Conservation (phyloP, 1,140 invertebrate genomes). For the Phortica variegata region DNA sequence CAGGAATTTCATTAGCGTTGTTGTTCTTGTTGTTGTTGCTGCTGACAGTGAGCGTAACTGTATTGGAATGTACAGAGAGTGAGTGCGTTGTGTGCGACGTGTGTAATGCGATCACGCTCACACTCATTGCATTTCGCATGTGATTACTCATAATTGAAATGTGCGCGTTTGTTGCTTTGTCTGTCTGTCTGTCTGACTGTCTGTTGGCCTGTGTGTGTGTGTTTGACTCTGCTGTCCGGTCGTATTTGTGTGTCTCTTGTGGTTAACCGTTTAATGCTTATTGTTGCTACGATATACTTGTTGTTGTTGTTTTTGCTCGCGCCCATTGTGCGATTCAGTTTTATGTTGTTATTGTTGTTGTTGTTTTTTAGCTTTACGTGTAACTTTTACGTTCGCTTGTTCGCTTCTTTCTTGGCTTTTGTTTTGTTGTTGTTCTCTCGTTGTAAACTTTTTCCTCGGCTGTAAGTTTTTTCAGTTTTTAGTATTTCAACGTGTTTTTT, state of each 20-base stretch:
- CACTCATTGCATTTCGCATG: slow-evolving; percentile 14
- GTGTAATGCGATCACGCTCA: slow-evolving; percentile 24
- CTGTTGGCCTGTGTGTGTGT: background rate
- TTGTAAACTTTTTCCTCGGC: slow-evolving; percentile 12
- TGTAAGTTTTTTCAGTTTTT: background rate
- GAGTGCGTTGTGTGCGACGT: slow-evolving; percentile 1
- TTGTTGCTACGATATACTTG: background rate
- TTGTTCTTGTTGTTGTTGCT: too few species aligned
- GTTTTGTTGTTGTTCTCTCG: slow-evolving; percentile 17
- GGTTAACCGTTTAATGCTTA: slow-evolving; percentile 22
- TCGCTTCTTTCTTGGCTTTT: slow-evolving; percentile 14
- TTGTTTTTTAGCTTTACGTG: slow-evolving; percentile 27
- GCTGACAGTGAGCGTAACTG: too few species aligned
- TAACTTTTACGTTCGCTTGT: background rate
- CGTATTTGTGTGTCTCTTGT: slow-evolving; percentile 14
- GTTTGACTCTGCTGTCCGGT: too few species aligned
- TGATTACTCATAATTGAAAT: slow-evolving; percentile 25
- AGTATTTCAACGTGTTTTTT: slow-evolving; percentile 32
- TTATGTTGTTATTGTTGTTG: too few species aligned
- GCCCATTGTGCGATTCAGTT: background rate
- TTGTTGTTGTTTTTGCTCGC: background rate
- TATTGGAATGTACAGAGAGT: too few species aligned
- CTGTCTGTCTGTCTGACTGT: slow-evolving; percentile 10
- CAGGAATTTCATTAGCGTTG: slow-evolving; percentile 34
- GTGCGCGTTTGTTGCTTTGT: slow-evolving; percentile 2